Conservation (phyloP, 2,888 invertebrate genomes). For the Epinotia brunnichana region DNA sequence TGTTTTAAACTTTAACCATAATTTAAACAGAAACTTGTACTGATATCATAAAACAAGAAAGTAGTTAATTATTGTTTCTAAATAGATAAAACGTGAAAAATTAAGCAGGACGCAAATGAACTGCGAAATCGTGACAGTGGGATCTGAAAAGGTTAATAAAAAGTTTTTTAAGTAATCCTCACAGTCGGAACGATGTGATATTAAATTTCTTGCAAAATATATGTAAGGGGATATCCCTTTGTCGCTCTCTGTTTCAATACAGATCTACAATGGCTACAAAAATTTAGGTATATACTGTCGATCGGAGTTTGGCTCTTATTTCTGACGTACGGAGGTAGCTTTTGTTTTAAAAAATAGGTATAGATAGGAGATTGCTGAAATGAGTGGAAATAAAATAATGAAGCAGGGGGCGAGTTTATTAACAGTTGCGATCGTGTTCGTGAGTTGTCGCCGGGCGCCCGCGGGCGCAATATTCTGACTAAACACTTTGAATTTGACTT, state of each 20-base stretch:
- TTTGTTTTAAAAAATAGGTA: background rate
- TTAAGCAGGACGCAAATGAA: background rate
- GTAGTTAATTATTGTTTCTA: too few relatives aligned
- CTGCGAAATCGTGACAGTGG: background rate
- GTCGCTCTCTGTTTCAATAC: constrained; percentile 8
- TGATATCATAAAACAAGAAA: too few relatives aligned
- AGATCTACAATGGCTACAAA: background rate
- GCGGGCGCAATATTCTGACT: background rate
- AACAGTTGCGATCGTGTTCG: constrained; percentile 8
- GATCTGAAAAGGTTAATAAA: background rate
- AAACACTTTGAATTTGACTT: constrained; percentile 6
- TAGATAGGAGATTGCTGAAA: background rate
- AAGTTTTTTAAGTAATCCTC: constrained; percentile 5
- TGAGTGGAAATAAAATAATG: constrained; percentile 25
- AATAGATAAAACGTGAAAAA: background rate
- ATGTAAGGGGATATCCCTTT: background rate
- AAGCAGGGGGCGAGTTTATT: constrained; percentile 3
- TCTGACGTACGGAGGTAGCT: background rate
- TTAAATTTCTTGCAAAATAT: constrained; percentile 19
- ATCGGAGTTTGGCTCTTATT: background rate
- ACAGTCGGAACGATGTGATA: constrained; percentile 15
- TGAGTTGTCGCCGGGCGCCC: background rate
- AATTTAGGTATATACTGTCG: background rate
- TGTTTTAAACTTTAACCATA: too few relatives aligned
- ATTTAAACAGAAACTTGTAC: too few relatives aligned